phyloP scores from a whole-genome alignment of 2,113 vertebrate species.

The Misgurnus anguillicaudatus region DNA sequence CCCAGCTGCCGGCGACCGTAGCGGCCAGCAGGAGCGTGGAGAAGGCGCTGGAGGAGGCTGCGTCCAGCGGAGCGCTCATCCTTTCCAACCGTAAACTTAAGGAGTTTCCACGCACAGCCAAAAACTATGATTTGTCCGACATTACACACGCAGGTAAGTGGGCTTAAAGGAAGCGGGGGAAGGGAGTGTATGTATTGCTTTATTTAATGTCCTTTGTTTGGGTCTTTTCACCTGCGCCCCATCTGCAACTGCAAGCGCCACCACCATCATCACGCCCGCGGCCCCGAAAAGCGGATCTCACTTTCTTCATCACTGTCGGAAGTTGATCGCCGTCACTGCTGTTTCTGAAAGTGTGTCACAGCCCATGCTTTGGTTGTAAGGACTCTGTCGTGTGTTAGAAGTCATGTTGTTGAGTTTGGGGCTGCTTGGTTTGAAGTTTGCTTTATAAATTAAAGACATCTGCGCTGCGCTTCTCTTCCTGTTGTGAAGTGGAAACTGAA shows the following conservation, averaged over 20 bases:
- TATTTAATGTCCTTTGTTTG: constrained; percentile 47
- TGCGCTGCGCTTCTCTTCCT: constrained; percentile 44
- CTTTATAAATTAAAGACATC: constrained; percentile 39
- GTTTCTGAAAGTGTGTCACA: background rate
- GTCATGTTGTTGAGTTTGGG: constrained; percentile 2
- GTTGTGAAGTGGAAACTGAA: constrained; percentile 34
- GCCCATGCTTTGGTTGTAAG: background rate
- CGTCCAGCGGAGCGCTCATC: constrained; percentile 84
- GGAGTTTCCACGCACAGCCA: constrained; percentile 83
- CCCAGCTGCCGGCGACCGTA: constrained; percentile 77
- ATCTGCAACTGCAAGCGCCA: constrained; percentile 16
- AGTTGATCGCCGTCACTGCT: background rate
- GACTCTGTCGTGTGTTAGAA: background rate
- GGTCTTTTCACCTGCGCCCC: constrained; percentile 50
- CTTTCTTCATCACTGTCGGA: background rate
- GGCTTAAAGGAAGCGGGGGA: background rate
- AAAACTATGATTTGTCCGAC: constrained; percentile 88
- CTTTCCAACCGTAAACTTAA: constrained; percentile 85
- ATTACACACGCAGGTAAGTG: constrained; percentile 85
- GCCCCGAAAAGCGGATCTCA: constrained; percentile 29
- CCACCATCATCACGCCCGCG: constrained; percentile 16
- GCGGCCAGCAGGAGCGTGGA: constrained; percentile 86
- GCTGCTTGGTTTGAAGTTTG: background rate
- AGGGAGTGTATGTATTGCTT: constrained; percentile 5
- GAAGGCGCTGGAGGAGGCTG: constrained; percentile 88